phyloP scores from a whole-genome alignment of 2,888 invertebrate genomes.

The Villa cingulata region DNA sequence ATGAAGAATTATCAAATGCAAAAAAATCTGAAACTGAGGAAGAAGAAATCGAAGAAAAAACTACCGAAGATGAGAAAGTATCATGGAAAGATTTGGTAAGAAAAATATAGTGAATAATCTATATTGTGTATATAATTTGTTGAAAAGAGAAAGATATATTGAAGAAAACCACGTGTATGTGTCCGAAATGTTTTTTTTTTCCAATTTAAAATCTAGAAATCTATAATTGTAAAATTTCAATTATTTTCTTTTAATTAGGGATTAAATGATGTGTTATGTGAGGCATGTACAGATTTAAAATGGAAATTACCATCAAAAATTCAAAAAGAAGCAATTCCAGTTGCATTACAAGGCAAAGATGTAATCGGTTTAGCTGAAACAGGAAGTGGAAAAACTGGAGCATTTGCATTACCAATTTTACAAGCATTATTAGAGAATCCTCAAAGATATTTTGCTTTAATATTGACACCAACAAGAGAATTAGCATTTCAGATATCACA shows the following conservation, averaged over 20 bases:
- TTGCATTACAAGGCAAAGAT: conserved; percentile 74
- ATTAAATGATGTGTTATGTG: conserved; percentile 74
- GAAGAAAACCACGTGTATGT: too few species aligned
- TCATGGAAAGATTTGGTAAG: conserved; percentile 50
- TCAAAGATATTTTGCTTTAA: conserved; percentile 82
- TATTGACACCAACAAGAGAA: conserved; percentile 94
- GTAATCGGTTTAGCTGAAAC: conserved; percentile 56
- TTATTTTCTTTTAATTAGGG: conserved; percentile 47
- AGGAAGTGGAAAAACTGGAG: conserved; percentile 83
- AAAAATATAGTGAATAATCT: too few species aligned
- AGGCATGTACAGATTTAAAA: conserved; percentile 82
- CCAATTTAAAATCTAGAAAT: too few species aligned
- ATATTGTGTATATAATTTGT: too few species aligned
- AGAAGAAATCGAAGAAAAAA: neutral
- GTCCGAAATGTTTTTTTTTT: too few species aligned
- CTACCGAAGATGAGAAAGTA: conserved; percentile 24
- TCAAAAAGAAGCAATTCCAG: conserved; percentile 84
- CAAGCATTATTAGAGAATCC: conserved; percentile 82
- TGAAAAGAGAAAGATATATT: too few species aligned
- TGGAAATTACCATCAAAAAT: conserved; percentile 94
- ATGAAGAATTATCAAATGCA: conserved; percentile 11
- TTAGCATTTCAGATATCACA: conserved; percentile 97
- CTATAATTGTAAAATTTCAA: too few species aligned
- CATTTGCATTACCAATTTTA: conserved; percentile 91
- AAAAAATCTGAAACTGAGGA: too few species aligned